phyloP scores from a whole-genome alignment of 2,113 vertebrate genomes.

The Alligator sinensis region DNA sequence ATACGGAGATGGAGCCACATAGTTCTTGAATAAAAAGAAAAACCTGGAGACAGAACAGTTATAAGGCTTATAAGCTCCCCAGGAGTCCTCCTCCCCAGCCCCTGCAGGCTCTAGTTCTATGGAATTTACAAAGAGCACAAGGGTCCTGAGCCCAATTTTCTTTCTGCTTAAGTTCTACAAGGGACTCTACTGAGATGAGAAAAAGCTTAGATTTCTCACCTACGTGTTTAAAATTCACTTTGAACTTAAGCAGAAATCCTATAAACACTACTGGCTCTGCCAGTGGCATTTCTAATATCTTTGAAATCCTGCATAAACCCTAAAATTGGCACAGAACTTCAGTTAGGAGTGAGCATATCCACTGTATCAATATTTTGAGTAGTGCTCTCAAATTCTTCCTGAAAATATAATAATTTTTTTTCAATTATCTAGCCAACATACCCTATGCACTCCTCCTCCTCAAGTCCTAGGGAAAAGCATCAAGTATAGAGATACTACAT shows the following conservation, averaged over 20 bases:
- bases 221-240: background rate
- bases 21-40: background rate
- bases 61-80: background rate
- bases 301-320: background rate
- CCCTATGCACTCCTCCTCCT: background rate
- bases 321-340: background rate
- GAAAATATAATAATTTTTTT: background rate
- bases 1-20: background rate
- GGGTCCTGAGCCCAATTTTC: background rate
- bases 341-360: background rate
- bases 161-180: background rate
- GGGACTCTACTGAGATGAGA: background rate
- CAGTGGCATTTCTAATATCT: background rate
- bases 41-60: background rate
- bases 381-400: background rate
- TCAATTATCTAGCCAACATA: fast-evolving
- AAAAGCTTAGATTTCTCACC: background rate
- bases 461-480: background rate
- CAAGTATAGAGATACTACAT: background rate
- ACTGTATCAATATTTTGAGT: too few relatives aligned
- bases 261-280: background rate
- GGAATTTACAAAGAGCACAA: background rate
- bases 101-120: background rate
- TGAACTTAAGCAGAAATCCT: background rate
- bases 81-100: background rate